Evolutionary conservation across 2,888 invertebrate genomes (phyloP).

Genomic region (Steinernema carpocapsae): DNA sequence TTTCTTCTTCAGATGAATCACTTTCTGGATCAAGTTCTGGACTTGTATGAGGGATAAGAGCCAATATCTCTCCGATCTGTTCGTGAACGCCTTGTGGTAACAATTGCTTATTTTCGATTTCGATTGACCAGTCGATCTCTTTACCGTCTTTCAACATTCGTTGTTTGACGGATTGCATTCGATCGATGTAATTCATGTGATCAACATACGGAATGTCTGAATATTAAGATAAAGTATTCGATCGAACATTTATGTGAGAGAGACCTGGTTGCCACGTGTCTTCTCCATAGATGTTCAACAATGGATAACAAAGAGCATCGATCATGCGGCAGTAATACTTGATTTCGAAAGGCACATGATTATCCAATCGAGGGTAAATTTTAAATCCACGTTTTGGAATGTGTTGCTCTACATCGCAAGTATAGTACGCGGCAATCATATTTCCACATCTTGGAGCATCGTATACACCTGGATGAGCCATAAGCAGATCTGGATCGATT

Average conservation of each 20-base stretch:
- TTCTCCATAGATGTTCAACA: slow-evolving; percentile 3
- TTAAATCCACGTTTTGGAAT: neutral
- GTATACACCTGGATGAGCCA: neutral
- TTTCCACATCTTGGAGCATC: neutral
- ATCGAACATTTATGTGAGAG: neutral
- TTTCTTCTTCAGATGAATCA: neutral
- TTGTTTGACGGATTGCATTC: neutral
- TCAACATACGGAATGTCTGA: neutral
- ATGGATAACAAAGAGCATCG: slow-evolving; percentile 2
- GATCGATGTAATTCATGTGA: neutral
- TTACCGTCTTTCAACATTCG: neutral
- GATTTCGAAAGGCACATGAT: neutral
- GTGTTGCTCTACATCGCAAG: slow-evolving; percentile 1
- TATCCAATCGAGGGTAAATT: neutral
- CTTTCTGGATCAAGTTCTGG: neutral
- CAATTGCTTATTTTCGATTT: neutral
- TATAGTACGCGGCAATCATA: neutral
- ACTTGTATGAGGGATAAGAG: neutral
- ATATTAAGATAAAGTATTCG: neutral
- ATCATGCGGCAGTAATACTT: neutral
- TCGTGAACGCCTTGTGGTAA: neutral
- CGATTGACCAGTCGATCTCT: neutral
- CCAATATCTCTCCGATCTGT: neutral
- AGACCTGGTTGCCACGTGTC: slow-evolving; percentile 4
- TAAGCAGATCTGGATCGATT: neutral